Evolutionary conservation across 2,113 vertebrate species (phyloP), one percentile per base, ranked within the genome.

Genomic region (Hemicordylus capensis): DNA sequence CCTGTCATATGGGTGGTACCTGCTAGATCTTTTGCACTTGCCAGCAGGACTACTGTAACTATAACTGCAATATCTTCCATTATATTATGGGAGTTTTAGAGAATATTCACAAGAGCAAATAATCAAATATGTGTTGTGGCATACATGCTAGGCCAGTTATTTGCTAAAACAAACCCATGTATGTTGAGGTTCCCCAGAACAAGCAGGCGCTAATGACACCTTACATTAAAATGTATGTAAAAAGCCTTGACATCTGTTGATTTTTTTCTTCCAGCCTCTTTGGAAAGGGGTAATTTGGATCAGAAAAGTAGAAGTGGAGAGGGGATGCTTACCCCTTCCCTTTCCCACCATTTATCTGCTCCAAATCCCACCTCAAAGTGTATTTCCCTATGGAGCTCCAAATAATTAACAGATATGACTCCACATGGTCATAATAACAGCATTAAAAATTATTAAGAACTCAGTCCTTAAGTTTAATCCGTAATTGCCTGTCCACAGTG

Each of bases 261-360:
- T n/a, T n/a, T n/a, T n/a, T n/a, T n/a, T n/a, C n/a, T n/a, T n/a
- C n/a, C n/a, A n/a, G n/a, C 15, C 2, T 59, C 26, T 63, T 63
- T 63, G 59, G 59, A 28, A 63, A 28, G 22, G 24, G 5, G 6
- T 26, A 6, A 63, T 22, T 59, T 26, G 26, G 59, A 12, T 6
- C 24, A 24, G 26, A 63, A 26, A 28, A 63, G 26, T 7, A 2
- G 6, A 8, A 28, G 59, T 7, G 10, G 10, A 63, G 1, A 1
- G 26, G 26, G 12, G 59, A 28, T 26, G 1, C 26, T 28, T 28
- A 10, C 7, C 0, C 24, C 6, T 28, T 28, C 7, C 0, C 12
- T 11, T 64, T 31, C 51, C 51, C n/a, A 4, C 2, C 7, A 11
- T 11, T 64, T 64, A 8, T n/a, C 61, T 64, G 61, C 28, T n/a